Conservation (phyloP, 2,888 invertebrate species). For the Eilema caniola region DNA sequence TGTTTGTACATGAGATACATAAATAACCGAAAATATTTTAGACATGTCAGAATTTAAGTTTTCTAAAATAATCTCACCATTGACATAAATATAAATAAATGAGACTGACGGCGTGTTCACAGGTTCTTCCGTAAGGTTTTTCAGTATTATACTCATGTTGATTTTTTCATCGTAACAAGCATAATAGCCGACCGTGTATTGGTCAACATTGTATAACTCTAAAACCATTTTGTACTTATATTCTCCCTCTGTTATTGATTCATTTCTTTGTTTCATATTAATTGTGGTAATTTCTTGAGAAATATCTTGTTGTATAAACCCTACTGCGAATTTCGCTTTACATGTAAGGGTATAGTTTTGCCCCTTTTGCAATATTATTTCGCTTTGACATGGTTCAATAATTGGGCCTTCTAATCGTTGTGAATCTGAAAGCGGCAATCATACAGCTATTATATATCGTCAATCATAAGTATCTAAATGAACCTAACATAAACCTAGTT, state of each 20-base stretch:
- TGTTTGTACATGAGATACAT: conserved; percentile 50
- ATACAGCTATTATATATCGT: conserved; percentile 3
- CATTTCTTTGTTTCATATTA: conserved; percentile 45
- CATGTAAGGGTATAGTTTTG: conserved; percentile 76
- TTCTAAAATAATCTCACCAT: conserved; percentile 69
- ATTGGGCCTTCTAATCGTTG: conserved; percentile 69
- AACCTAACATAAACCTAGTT: neutral
- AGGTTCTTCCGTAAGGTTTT: conserved; percentile 70
- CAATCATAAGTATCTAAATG: neutral
- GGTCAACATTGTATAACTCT: conserved; percentile 76
- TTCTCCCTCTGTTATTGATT: conserved; percentile 48
- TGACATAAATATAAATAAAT: conserved; percentile 80
- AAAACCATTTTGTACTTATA: conserved; percentile 79
- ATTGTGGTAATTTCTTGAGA: conserved; percentile 66
- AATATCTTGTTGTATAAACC: conserved; percentile 74
- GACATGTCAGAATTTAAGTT: neutral
- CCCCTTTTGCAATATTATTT: conserved; percentile 74
- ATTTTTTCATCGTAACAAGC: conserved; percentile 79
- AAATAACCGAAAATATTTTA: conserved; percentile 17
- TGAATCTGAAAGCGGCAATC: conserved; percentile 76
- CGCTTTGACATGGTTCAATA: conserved; percentile 67
- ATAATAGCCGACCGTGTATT: conserved; percentile 84
- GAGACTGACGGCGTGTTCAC: conserved; percentile 69
- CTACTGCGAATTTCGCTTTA: conserved; percentile 65
- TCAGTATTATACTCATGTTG: conserved; percentile 63